phyloP scores from a whole-genome alignment of 2,797 vertebrate genomes.

The Cyprinella venusta region DNA sequence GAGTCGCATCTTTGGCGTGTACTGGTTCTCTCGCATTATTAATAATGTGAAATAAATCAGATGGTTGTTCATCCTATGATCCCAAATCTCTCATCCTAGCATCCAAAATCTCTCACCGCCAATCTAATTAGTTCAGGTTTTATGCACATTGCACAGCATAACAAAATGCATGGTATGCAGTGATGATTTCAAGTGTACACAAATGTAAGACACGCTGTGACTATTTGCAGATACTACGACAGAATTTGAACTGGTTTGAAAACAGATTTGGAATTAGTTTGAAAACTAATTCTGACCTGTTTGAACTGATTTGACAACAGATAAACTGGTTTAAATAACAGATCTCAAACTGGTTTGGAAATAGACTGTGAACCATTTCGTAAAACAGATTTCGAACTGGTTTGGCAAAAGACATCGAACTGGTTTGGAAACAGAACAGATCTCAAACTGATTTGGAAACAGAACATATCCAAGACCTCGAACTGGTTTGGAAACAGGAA shows the following conservation, averaged over 20 bases:
- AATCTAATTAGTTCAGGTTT: not conserved
- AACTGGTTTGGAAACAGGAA: too few species aligned
- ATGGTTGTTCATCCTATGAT: not conserved
- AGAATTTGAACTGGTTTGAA: not conserved
- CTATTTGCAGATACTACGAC: not conserved
- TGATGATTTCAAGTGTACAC: not conserved
- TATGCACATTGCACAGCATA: not conserved
- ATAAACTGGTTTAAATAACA: not conserved
- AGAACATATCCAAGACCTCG: too few species aligned
- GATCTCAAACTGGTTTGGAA: not conserved
- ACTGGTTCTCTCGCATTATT: not conserved
- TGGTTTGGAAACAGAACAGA: not conserved
- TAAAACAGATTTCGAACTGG: not conserved
- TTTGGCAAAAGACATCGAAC: too few species aligned
- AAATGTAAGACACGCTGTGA: not conserved
- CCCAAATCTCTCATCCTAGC: not conserved
- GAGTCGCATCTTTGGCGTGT: not conserved
- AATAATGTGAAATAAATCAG: not conserved
- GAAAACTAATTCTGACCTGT: not conserved
- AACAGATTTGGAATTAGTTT: not conserved
- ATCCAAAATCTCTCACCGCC: not conserved
- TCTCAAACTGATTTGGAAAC: not conserved
- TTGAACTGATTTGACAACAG: not conserved
- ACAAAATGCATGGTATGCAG: not conserved
- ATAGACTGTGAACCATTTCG: not conserved